phyloP scores from a whole-genome alignment of 2,797 vertebrate species.

The Amblyraja radiata region DNA sequence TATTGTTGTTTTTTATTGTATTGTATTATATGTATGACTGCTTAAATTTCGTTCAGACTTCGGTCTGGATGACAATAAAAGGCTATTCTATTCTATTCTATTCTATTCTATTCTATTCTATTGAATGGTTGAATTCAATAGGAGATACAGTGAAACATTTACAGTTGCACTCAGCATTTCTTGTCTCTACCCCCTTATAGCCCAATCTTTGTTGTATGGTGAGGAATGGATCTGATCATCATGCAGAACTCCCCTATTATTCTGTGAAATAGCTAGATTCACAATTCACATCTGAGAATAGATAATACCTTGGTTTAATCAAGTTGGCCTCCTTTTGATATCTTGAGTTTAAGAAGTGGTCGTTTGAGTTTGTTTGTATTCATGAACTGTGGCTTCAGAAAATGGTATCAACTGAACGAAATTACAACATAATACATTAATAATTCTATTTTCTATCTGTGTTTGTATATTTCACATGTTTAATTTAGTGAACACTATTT shows the following conservation, averaged over 20 bases:
- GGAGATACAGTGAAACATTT: background rate
- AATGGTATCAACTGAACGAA: background rate
- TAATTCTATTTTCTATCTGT: conserved; percentile 3
- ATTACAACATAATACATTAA: background rate
- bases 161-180: background rate
- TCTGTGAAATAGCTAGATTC: background rate
- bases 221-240: background rate
- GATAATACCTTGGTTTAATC: background rate
- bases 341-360: background rate
- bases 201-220: background rate
- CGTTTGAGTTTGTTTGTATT: background rate
- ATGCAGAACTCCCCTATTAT: background rate
- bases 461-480: background rate
- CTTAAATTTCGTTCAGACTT: too few species aligned
- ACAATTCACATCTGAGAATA: background rate
- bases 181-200: background rate
- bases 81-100: too few species aligned
- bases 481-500: background rate
- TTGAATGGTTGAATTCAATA: background rate
- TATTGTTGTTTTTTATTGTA: too few species aligned
- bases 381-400: background rate
- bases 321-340: background rate
- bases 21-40: too few species aligned
- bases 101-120: too few species aligned
- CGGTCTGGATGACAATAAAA: too few species aligned